A percentile compares a stretch with the other conserved stretches of the same genome.
Evolutionary conservation across 2,797 vertebrate species (phyloP).

Genomic region (Neosalanx taihuensis): DNA sequence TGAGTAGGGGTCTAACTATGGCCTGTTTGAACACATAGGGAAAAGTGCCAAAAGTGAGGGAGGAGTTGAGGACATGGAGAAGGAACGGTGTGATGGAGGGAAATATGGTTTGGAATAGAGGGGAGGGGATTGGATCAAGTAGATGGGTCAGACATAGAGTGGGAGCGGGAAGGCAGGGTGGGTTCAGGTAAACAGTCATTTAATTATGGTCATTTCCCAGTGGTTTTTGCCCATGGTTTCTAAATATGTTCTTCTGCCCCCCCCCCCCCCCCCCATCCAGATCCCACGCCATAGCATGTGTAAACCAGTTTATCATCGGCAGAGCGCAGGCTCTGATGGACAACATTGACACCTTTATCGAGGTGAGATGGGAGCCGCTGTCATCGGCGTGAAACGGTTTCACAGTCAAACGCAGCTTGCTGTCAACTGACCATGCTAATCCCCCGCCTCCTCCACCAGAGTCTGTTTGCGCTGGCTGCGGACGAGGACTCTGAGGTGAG

Average conservation of each 20-base stretch:
- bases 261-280: slow-evolving; percentile 54
- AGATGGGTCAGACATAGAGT: no score
- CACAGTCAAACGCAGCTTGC: neutral
- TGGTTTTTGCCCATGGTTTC: neutral
- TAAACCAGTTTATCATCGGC: slow-evolving; percentile 96
- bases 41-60: no score
- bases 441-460: slow-evolving; percentile 61
- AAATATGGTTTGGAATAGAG: no score
- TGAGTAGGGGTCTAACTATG: no score
- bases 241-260: neutral
- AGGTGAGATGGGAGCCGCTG: slow-evolving; percentile 71
- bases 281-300: slow-evolving; percentile 92
- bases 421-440: no score
- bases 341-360: slow-evolving; percentile 94
- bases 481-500: slow-evolving; percentile 93
- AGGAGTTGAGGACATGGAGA: no score
- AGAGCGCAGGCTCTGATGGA: slow-evolving; percentile 95
- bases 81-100: no score
- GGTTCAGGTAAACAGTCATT: no score
- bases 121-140: no score
- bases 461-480: slow-evolving; percentile 89
- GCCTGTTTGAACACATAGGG: no score
- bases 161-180: no score
- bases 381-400: neutral
- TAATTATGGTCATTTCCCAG: no score